phyloP scores from a whole-genome alignment of 2,888 invertebrate species.

The Brenthis daphne region DNA sequence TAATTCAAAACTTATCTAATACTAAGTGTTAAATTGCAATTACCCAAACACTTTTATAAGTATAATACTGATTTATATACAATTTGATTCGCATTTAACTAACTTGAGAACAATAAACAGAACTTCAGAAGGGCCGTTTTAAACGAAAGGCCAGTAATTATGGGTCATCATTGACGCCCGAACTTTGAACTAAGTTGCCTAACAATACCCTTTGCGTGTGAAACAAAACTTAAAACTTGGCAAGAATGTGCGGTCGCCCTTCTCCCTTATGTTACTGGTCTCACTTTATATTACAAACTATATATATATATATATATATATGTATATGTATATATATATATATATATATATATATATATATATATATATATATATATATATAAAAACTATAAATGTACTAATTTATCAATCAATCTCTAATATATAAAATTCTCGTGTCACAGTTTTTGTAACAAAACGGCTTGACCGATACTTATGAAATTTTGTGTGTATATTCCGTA shows the following conservation, averaged over 20 bases:
- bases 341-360: too few relatives aligned
- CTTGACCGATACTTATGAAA: too few relatives aligned
- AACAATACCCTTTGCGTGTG: conserved; percentile 52
- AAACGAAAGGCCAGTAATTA: conserved; percentile 46
- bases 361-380: too few relatives aligned
- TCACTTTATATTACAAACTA: conserved; percentile 2
- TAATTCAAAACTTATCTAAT: too few relatives aligned
- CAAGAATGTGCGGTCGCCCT: conserved; percentile 59
- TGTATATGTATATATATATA: too few relatives aligned
- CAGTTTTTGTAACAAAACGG: too few relatives aligned
- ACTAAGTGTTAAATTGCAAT: too few relatives aligned
- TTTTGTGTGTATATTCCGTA: too few relatives aligned
- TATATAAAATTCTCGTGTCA: too few relatives aligned
- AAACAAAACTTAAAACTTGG: conserved; percentile 56
- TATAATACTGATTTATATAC: conserved; percentile 4
- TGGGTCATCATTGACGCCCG: conserved; percentile 50
- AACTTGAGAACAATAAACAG: conserved; percentile 20
- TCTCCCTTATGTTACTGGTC: conserved; percentile 37
- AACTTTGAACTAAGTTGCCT: conserved; percentile 51
- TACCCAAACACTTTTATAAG: not conserved
- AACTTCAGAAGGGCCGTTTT: conserved; percentile 22
- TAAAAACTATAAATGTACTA: not conserved
- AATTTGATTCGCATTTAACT: conserved; percentile 2
- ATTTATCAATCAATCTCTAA: too few relatives aligned
- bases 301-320: too few relatives aligned